Conservation (phyloP, 2,888 invertebrate species). For the Conus canariensis region DNA sequence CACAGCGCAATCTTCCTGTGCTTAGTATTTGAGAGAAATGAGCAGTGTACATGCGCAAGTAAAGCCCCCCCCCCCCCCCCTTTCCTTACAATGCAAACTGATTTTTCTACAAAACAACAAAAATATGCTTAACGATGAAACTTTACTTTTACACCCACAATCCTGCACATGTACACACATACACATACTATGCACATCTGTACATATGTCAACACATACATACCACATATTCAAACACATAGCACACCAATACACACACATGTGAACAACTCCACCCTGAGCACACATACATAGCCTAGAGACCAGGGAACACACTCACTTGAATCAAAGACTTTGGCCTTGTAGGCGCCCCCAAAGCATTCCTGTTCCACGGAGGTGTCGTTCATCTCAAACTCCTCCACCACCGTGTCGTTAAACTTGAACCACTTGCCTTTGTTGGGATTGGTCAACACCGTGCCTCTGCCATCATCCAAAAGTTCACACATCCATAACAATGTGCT, state of each 20-base stretch:
- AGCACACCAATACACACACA: background rate
- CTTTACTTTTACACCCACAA: background rate
- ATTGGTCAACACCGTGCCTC: constrained; percentile 77
- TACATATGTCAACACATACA: background rate
- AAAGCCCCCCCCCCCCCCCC: background rate
- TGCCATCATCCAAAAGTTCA: constrained; percentile 51
- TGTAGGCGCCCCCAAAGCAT: constrained; percentile 81
- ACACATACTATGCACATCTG: background rate
- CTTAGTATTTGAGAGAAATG: no score
- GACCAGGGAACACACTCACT: constrained; percentile 38
- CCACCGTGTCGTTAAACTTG: constrained; percentile 81
- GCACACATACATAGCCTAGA: background rate
- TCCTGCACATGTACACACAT: background rate
- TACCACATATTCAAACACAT: background rate
- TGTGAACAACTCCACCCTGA: background rate
- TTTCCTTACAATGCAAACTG: background rate
- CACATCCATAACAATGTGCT: constrained; percentile 70
- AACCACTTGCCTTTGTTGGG: constrained; percentile 79
- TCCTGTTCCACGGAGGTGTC: constrained; percentile 79
- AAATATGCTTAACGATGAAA: background rate
- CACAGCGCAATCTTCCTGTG: no score
- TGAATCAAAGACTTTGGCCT: constrained; percentile 78
- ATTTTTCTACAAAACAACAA: no score
- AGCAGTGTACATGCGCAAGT: no score
- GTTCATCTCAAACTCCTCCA: constrained; percentile 80